Evolutionary conservation across 2,888 invertebrate genomes (phyloP), one percentile per base, ranked within the genome.

Genomic region (Prosapia bicincta): DNA sequence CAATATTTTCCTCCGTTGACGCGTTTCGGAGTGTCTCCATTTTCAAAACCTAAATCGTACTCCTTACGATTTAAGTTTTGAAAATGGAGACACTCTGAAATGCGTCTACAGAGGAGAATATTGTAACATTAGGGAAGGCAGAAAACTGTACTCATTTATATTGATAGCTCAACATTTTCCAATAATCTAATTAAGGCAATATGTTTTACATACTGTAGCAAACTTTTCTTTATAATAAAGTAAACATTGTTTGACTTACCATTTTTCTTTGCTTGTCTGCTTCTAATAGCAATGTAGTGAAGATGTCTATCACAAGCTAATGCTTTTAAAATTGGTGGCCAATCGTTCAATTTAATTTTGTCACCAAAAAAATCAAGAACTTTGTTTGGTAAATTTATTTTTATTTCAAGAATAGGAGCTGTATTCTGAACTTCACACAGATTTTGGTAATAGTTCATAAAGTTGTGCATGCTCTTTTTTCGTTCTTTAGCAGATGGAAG

Each of bases 291-390:
- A 78, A 94, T 86, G 77, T 89, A 88, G 83, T 92, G 91, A 3
- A 94, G 86, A 77, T 91, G 91, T 71, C 90, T 87, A 83, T 94
- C 94, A 79, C 90, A 87, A 69, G 90, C 88, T 5, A 94, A 84
- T 0, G 94, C 91, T 81, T 92, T 91, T 71, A 92, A 85, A 69
- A 94, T 90, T 0, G 93, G 90, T 30, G 88, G 87, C 94, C 94
- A 94, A 79, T 94, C 93, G 78, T 88, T 89, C 78, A 92, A 89
- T 81, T 91, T 92, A 71, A 94, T 88, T 79, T 93, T 89, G 82
- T 94, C 94, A 71, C 91, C 92, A 79, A 89, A 89, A 81, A 94
- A 91, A 80, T 94, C 93, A 78, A 92, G 81, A 65, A 86, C 84
- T 70, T 78, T 77, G 30, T 80, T 79, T 26, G 78, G 76, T 24